Conservation (phyloP, 2,113 vertebrate genomes). For the Tragelaphus strepsiceros region DNA sequence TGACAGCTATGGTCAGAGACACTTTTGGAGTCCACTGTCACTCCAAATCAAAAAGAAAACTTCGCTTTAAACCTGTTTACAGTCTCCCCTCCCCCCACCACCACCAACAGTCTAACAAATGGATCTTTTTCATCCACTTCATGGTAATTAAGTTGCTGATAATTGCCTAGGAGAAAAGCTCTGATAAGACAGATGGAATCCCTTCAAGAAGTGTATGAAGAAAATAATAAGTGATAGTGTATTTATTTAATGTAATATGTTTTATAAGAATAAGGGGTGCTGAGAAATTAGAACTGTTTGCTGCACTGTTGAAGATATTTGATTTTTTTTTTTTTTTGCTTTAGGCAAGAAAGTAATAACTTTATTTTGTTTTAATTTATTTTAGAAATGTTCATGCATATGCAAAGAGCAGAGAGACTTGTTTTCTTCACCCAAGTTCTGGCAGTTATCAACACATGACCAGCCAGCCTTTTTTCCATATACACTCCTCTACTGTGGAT, state of each 20-base stretch:
- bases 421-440: not conserved
- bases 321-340: not conserved
- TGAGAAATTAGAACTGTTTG: not conserved
- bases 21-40: not conserved
- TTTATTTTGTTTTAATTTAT: not conserved
- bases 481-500: not conserved
- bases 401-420: not conserved
- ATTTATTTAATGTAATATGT: not conserved
- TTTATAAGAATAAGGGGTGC: not conserved
- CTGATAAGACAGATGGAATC: not conserved
- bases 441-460: not conserved
- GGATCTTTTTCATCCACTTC: not conserved
- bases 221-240: not conserved
- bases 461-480: not conserved
- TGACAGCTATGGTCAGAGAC: not conserved
- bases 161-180: not conserved
- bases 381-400: not conserved
- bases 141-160: not conserved
- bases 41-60: not conserved
- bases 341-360: not conserved
- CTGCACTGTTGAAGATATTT: not conserved
- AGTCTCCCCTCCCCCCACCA: not conserved
- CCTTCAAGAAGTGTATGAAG: not conserved
- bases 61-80: not conserved
- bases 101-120: not conserved